Conservation (phyloP, 2,888 invertebrate species). For the Exephanes ischioxanthus region DNA sequence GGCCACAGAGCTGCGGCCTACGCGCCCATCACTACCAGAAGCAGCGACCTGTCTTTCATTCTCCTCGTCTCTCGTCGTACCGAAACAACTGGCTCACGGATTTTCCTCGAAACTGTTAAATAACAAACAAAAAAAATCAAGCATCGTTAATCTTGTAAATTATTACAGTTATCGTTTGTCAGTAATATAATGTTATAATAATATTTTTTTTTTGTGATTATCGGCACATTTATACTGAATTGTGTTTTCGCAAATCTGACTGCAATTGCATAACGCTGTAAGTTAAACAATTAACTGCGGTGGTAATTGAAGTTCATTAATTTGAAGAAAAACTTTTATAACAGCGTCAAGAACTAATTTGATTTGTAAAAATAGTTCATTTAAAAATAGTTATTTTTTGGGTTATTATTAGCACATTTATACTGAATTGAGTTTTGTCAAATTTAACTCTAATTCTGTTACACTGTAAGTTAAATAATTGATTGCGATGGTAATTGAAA, state of each 20-base stretch:
- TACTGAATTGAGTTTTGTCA: too few species aligned
- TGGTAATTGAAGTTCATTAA: not conserved
- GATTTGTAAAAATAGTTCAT: too few species aligned
- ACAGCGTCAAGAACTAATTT: too few species aligned
- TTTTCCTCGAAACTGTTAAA: slow-evolving; percentile 9
- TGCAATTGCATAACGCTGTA: not conserved
- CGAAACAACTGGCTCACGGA: slow-evolving; percentile 31
- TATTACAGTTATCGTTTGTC: not conserved
- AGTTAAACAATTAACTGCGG: not conserved
- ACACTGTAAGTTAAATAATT: too few species aligned
- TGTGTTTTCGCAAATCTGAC: not conserved
- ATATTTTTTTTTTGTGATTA: not conserved
- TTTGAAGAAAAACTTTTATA: too few species aligned
- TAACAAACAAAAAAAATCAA: not conserved
- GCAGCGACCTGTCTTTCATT: slow-evolving; percentile 42
- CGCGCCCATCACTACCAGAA: slow-evolving; percentile 38
- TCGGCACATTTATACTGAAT: not conserved
- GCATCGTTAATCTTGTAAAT: not conserved
- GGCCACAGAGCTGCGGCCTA: slow-evolving; percentile 51
- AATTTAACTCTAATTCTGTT: too few species aligned
- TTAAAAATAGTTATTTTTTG: too few species aligned
- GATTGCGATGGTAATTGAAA: too few species aligned
- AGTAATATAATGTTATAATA: not conserved
- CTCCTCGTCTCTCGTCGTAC: slow-evolving; percentile 36
- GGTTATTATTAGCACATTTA: too few species aligned